phyloP scores from a whole-genome alignment of 2,888 invertebrate genomes.

The Pemphredon lugubris region DNA sequence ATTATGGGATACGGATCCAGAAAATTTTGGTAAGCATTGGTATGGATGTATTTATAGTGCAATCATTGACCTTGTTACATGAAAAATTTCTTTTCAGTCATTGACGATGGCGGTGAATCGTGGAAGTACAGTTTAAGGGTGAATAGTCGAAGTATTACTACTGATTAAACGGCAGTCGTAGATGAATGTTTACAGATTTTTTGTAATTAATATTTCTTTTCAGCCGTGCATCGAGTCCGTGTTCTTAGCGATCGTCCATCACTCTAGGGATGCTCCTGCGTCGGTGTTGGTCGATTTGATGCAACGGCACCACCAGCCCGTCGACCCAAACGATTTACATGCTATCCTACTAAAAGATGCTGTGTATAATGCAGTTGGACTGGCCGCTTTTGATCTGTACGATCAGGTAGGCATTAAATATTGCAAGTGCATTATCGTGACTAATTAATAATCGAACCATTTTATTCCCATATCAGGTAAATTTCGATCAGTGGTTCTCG shows the following conservation, averaged over 20 bases:
- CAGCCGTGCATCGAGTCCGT: conserved; percentile 94
- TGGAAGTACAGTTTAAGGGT: conserved; percentile 96
- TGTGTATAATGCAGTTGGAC: conserved; percentile 94
- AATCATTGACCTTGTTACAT: too few relatives aligned
- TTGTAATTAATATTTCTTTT: conserved; percentile 59
- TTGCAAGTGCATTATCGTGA: conserved; percentile 6
- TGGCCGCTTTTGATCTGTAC: conserved; percentile 94
- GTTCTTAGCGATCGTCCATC: conserved; percentile 91
- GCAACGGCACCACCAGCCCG: conserved; percentile 85
- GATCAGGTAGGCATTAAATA: conserved; percentile 85
- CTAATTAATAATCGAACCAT: conserved; percentile 26
- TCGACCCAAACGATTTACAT: conserved; percentile 87
- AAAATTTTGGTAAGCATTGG: conserved; percentile 89
- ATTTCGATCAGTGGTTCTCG: conserved; percentile 96
- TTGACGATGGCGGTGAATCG: conserved; percentile 94
- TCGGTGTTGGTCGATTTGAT: conserved; percentile 89
- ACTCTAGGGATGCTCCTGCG: conserved; percentile 87
- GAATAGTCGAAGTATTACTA: conserved; percentile 73
- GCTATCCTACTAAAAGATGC: conserved; percentile 95
- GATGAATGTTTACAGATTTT: conserved; percentile 15
- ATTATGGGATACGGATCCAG: conserved; percentile 95
- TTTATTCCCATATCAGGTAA: conserved; percentile 83
- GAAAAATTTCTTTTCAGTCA: conserved; percentile 74
- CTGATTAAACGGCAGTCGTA: too few relatives aligned
- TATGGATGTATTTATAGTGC: too few relatives aligned